Percentiles rank a stretch among this genome's conserved stretches.
Evolutionary conservation across 2,797 vertebrate species (phyloP).

Genomic region (Sebastes cheni): DNA sequence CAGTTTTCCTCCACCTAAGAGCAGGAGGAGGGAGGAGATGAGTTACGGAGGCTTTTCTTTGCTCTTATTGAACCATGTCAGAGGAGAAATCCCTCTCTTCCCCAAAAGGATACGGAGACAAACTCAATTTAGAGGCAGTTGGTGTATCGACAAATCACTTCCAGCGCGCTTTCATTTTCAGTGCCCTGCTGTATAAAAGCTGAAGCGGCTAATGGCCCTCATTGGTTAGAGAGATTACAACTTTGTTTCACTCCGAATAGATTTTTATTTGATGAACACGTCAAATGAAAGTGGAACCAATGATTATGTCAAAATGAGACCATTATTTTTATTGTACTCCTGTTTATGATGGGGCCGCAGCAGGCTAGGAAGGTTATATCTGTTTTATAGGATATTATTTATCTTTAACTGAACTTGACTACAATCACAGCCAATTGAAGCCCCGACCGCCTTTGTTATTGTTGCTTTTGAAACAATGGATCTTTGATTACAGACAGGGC

Average conservation of each 20-base stretch:
- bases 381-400: neutral
- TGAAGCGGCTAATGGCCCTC: constrained; percentile 15
- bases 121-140: constrained; percentile 56
- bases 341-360: neutral
- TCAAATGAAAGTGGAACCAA: constrained; percentile 17
- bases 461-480: neutral
- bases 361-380: neutral
- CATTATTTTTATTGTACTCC: neutral
- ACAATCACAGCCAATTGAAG: neutral
- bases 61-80: constrained; percentile 42
- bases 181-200: constrained; percentile 15
- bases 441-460: neutral
- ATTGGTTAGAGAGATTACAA: constrained; percentile 26
- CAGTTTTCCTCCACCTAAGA: neutral
- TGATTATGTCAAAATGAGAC: neutral
- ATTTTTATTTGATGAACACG: constrained; percentile 29
- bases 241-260: constrained; percentile 23
- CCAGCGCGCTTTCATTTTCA: constrained; percentile 25
- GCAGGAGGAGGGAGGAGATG: neutral
- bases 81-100: constrained; percentile 32
- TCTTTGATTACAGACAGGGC: neutral
- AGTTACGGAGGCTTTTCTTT: constrained; percentile 31
- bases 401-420: neutral
- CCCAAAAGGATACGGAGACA: constrained; percentile 47
- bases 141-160: constrained; percentile 51